Conservation (phyloP, 2,888 invertebrate species). For the Pyrrhia umbra region DNA sequence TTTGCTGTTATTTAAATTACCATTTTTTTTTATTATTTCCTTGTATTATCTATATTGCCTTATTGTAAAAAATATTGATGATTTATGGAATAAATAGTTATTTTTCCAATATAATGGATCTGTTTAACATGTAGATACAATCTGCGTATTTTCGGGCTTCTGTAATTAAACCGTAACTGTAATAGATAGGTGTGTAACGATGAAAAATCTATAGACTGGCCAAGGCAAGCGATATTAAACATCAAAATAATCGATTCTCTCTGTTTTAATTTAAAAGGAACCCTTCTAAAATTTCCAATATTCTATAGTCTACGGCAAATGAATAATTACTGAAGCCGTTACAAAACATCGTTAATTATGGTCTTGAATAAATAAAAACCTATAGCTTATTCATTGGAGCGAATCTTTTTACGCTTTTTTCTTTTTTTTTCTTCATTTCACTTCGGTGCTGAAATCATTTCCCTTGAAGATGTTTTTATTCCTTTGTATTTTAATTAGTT, state of each 20-base stretch:
- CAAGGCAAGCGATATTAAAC: neutral
- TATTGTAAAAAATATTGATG: too few relatives aligned
- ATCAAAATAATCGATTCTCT: neutral
- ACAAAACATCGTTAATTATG: slow-evolving; percentile 42
- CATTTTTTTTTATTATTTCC: too few relatives aligned
- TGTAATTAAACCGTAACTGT: too few relatives aligned
- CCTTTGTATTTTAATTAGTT: slow-evolving; percentile 40
- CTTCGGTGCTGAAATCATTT: slow-evolving; percentile 40
- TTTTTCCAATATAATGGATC: too few relatives aligned
- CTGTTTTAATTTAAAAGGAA: slow-evolving; percentile 4
- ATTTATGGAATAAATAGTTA: too few relatives aligned
- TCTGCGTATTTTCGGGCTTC: too few relatives aligned
- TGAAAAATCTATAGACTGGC: too few relatives aligned
- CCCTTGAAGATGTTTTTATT: slow-evolving; percentile 46
- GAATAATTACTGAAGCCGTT: slow-evolving; percentile 37
- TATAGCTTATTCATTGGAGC: slow-evolving; percentile 34
- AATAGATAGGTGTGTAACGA: too few relatives aligned
- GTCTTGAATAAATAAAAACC: slow-evolving; percentile 42
- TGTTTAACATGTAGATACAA: too few relatives aligned
- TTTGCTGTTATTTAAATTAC: too few relatives aligned
- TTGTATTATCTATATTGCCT: too few relatives aligned
- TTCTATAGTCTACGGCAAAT: slow-evolving; percentile 34
- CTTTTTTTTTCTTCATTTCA: slow-evolving; percentile 23
- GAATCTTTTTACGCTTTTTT: slow-evolving; percentile 32
- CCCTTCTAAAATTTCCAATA: slow-evolving; percentile 22